Evolutionary conservation across 2,797 vertebrate genomes (phyloP), one percentile per base, ranked within the genome.

Genomic region (Ammospiza maritima): DNA sequence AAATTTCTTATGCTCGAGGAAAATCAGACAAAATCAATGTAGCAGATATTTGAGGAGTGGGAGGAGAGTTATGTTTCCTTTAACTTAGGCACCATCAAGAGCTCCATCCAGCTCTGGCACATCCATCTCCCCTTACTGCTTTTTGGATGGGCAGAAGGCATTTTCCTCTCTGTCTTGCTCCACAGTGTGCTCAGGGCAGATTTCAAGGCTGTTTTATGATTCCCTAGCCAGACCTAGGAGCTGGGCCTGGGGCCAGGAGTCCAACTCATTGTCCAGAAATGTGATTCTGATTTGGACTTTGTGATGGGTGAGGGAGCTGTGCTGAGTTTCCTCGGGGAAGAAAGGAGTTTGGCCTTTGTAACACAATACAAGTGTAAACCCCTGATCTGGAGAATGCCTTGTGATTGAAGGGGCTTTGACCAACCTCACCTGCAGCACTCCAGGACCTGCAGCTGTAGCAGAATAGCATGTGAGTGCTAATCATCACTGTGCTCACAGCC

Each of bases 211-310:
- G 42, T 42, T 92, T 50, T 22, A 38, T 44, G 29, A 34, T 85
- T 85, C 53, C 30, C 23, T 23, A 81, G 36, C 5, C 73, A 93
- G 65, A 60, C 19, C 40, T 16, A 90, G 76, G 34, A 92, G 44
- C 67, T 94, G 88, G 91, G 92, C 64, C 56, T 48, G 11, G 9
- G 19, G 91, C 94, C 92, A 95, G 64, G 30, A 96, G 60, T 74
- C 62, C 6, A 0, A 50, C 82, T 92, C 45, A 67, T 20, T 56
- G 71, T 90, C 70, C 94, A 96, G 73, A 96, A 97, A 96, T 90
- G 83, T 83, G 85, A 90, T 92, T 92, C 73, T 79, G 87, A 93
- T 93, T 93, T 94, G 85, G 66, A 60, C 29, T 91, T 92, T 77
- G 72, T 56, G 66, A 84, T 62, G 58, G 90, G 44, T 66, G 50